Conservation (phyloP, 2,888 invertebrate species). For the Alviniconcha strummeri region DNA sequence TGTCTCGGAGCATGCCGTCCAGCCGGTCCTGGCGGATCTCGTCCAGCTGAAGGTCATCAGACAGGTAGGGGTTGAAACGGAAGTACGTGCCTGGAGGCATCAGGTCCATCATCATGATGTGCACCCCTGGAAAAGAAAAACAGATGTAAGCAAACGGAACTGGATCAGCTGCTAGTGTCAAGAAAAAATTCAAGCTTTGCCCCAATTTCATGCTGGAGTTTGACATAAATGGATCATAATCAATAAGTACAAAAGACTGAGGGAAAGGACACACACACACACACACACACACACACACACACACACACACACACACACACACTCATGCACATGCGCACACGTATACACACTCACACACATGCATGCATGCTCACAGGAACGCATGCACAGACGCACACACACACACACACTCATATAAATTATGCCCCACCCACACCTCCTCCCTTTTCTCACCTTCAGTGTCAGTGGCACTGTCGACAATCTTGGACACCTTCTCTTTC, state of each 20-base stretch:
- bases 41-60: slow-evolving; percentile 86
- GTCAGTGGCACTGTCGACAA: slow-evolving; percentile 70
- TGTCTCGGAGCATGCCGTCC: slow-evolving; percentile 83
- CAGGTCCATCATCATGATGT: slow-evolving; percentile 66
- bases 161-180: too few species aligned
- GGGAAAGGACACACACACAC: too few species aligned
- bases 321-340: not conserved
- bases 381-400: too few species aligned
- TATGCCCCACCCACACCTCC: too few species aligned
- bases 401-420: too few species aligned
- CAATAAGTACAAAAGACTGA: too few species aligned
- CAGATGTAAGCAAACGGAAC: not conserved
- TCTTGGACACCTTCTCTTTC: slow-evolving; percentile 85
- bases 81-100: slow-evolving; percentile 83
- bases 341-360: too few species aligned
- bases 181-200: too few species aligned
- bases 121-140: slow-evolving; percentile 79
- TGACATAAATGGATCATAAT: too few species aligned
- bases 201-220: too few species aligned
- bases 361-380: too few species aligned
- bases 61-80: slow-evolving; percentile 91
- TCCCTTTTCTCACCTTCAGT: slow-evolving; percentile 65
- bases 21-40: slow-evolving; percentile 85
- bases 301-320: not conserved
- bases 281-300: not conserved